Conservation (phyloP, 2,888 invertebrate species). For the Leptinotarsa juncta region DNA sequence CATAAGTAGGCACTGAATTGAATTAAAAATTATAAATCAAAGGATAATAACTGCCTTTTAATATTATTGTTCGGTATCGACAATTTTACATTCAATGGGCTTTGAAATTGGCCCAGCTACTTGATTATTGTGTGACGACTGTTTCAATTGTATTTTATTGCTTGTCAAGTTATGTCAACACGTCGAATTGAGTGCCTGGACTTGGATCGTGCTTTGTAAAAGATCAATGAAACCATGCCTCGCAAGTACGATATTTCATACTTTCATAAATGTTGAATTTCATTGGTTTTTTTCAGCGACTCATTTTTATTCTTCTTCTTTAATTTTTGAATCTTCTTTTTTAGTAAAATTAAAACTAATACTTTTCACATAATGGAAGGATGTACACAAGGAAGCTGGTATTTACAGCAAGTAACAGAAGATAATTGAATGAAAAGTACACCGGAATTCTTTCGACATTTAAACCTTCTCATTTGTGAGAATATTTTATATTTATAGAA, state of each 20-base stretch:
- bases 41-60: constrained; percentile 19
- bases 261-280: background rate
- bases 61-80: constrained; percentile 32
- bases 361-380: background rate
- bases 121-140: constrained; percentile 28
- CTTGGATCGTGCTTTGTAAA: background rate
- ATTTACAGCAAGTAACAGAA: background rate
- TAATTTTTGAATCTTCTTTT: too few species aligned
- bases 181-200: constrained; percentile 12
- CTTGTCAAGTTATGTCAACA: constrained; percentile 26
- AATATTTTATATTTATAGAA: background rate
- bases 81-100: constrained; percentile 32
- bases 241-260: background rate
- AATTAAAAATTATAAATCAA: constrained; percentile 32
- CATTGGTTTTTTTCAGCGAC: too few species aligned
- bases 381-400: background rate
- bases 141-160: constrained; percentile 35
- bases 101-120: constrained; percentile 33
- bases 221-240: background rate
- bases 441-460: background rate
- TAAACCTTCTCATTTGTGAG: background rate
- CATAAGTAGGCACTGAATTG: constrained; percentile 22
- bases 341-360: background rate
- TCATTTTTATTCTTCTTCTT: too few species aligned
- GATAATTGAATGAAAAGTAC: background rate